phyloP scores from a whole-genome alignment of 2,888 invertebrate species.

The Sceliomorpha sp. region DNA sequence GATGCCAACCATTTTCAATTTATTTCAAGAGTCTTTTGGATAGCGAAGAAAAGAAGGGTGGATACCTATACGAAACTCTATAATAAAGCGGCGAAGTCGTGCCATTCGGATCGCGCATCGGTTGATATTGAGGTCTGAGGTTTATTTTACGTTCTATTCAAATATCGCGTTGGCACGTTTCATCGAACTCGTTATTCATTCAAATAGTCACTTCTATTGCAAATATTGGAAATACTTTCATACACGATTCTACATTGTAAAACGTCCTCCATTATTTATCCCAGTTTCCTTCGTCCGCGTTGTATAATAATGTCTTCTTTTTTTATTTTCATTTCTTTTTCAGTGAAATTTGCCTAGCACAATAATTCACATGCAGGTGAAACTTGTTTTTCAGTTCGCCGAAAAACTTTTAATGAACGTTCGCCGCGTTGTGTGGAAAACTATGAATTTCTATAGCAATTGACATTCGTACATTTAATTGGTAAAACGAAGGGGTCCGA shows the following conservation, averaged over 20 bases:
- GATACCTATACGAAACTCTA: slow-evolving; percentile 66
- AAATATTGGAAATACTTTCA: no score
- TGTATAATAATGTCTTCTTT: slow-evolving; percentile 28
- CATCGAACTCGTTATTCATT: slow-evolving; percentile 24
- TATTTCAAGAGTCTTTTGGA: slow-evolving; percentile 76
- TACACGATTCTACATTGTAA: no score
- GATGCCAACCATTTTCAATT: slow-evolving; percentile 77
- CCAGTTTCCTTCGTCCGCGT: slow-evolving; percentile 8
- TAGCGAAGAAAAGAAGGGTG: slow-evolving; percentile 68
- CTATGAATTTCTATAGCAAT: slow-evolving; percentile 40
- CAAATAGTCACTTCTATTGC: slow-evolving; percentile 10
- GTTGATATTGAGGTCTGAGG: slow-evolving; percentile 69
- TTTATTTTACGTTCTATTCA: slow-evolving; percentile 67
- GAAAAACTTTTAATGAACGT: slow-evolving; percentile 39
- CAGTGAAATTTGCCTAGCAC: no score
- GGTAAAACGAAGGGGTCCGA: slow-evolving; percentile 36
- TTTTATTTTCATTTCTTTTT: no score
- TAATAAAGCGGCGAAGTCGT: slow-evolving; percentile 47
- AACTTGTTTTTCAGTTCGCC: no score
- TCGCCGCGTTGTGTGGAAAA: slow-evolving; percentile 37
- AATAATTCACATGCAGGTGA: no score
- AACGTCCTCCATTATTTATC: no score
- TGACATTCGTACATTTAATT: slow-evolving; percentile 40
- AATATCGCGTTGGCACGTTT: slow-evolving; percentile 48
- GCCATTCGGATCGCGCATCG: slow-evolving; percentile 48